A percentile compares a stretch with the other conserved stretches of the same genome.
Evolutionary conservation across 1,140 invertebrate species (phyloP).

Genomic region (Trichonephila inaurata): DNA sequence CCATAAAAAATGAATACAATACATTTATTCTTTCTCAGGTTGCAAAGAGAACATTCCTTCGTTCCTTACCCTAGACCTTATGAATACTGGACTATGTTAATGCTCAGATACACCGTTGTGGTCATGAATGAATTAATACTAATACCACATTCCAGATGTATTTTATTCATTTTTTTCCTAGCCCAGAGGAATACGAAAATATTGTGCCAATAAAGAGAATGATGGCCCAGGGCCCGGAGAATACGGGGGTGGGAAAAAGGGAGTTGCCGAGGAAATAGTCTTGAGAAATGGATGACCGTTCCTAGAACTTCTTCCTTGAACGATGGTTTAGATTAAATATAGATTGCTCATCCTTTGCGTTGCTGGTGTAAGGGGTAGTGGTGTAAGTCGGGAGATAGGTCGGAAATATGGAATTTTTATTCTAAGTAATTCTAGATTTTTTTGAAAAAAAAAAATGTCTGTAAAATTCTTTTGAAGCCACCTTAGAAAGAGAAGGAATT

Average conservation of each 20-base stretch:
- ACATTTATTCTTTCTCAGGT: background rate
- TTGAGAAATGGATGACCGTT: constrained; percentile 54
- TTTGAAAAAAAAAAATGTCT: background rate
- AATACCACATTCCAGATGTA: constrained; percentile 38
- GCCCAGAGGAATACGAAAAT: constrained; percentile 33
- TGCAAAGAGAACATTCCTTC: background rate
- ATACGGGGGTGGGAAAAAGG: background rate
- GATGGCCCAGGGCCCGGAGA: constrained; percentile 1
- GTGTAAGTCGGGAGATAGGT: background rate
- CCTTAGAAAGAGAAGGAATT: background rate
- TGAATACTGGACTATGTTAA: constrained; percentile 43
- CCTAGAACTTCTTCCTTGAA: constrained; percentile 22
- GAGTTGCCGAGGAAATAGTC: constrained; percentile 17
- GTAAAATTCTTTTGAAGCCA: background rate
- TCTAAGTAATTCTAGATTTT: background rate
- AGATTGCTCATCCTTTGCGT: constrained; percentile 53
- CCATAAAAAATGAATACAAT: background rate
- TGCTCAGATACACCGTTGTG: background rate
- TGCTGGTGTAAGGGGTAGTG: background rate
- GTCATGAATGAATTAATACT: constrained; percentile 62
- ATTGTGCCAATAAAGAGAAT: constrained; percentile 56
- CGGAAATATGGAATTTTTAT: constrained; percentile 5
- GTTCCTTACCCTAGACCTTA: background rate
- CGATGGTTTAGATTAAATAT: constrained; percentile 64
- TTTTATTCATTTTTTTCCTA: constrained; percentile 55